Base-by-base conservation (phyloP, 2,888 invertebrate species). In the Meteorus cinctellus region DNA sequence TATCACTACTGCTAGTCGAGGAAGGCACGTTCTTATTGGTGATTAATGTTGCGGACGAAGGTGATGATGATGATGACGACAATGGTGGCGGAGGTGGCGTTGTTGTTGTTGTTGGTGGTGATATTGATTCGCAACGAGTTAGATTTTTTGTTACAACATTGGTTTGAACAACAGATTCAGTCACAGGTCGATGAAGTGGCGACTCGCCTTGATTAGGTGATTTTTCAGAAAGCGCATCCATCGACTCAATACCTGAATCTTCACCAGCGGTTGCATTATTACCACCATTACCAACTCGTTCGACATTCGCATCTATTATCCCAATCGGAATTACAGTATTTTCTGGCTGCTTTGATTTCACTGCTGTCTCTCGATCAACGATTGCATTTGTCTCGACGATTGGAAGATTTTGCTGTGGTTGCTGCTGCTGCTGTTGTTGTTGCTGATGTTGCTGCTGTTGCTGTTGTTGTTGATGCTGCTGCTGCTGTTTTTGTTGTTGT, bases 161-260 rank as follows among this genome's bases (percentile, higher is more conserved):
- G 27, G 34, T 59, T 80, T 80, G 84, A 74, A 82, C 80, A 74
- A 83, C 84, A 29, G 82, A 80, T 74, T 79, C 81, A 87, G 81
- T 90, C 85, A 84, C 91, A 90, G 83, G 92, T 91, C 86, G 89
- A 83, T 89, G 87, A 82, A 90, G 81, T 90, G 93, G 79, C 93
- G 96, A 89, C 93, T 96, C 91, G 91, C 95, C 95, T 88, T 96
- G 96, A 89, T 96, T 96, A n/a, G 95, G 95, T 79, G 95, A 96
- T 88, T 97, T 97, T 88, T 97, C 97, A 27, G 96, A 96, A n/a
- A 96, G 90, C 2, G 97, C 96, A 88, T 97, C 97, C 97, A 97
- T 96, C 51, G 96, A 96, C 89, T 97, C 97, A 75, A 97, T 97
- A 19, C 97, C 97, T 75, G 96, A 96, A 90, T 97, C 96, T 87